Base-by-base conservation (phyloP, 2,888 invertebrate species). In the Sesia bembeciformis region DNA sequence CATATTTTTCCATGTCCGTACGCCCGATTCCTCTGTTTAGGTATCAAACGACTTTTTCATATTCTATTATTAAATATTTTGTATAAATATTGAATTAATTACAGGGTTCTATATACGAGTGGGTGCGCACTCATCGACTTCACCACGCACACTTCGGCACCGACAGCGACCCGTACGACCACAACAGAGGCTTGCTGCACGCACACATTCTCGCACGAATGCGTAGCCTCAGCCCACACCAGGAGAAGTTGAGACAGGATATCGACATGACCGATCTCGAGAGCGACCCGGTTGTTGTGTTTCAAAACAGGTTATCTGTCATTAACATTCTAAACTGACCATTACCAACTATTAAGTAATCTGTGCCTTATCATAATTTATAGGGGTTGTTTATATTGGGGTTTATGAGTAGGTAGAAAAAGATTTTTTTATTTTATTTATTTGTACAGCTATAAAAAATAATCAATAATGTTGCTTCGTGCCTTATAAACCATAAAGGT, bases 261-360 rank as follows among this genome's bases (percentile, higher is more conserved):
- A 90, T 98, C 49, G 95, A 97, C 65, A 93, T 96, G 91, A 91
- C 92, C 0, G 97, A 98, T 72, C 78, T 98, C 7, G 93, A 94
- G 60, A 78, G 80, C 0, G 97, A 98, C 77, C 88, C 91, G 38
- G 91, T 96, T 39, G 93, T 97, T 4, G 93, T 93, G 92, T 93
- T 96, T 68, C 98, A 98, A 78, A 93, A 93, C 70, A 93, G 90
- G 96, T 95, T 46, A 8, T 3, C 8, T 6, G 7, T 5, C 23
- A 8, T 85, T 5, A 77, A 96, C 96, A 65, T 91, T 92, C 58
- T 96, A 93, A 23, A 23, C 23, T 23, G 23, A 23, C 23, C 23
- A 1, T 23, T 23, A 23, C 23, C 23, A 23, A 23, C 23, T 23
- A 23, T 23, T 23, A 23, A 23, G 23, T 23, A 23, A 23, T 23